phyloP scores from a whole-genome alignment of 1,140 invertebrate genomes.

The Tribolium madens region DNA sequence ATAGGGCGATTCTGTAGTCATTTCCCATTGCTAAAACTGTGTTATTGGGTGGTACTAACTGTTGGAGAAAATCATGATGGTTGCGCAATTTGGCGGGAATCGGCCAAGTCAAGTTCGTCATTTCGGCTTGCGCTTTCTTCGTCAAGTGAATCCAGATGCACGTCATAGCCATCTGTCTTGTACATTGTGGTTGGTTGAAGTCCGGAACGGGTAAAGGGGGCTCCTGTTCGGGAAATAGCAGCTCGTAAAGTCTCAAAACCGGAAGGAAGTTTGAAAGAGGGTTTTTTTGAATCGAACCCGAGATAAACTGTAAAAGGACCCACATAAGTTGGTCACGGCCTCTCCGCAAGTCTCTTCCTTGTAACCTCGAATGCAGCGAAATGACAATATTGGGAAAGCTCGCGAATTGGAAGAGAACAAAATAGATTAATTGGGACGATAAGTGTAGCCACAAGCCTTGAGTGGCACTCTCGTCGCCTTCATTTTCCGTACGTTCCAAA shows the following conservation, averaged over 20 bases:
- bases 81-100: constrained; percentile 86
- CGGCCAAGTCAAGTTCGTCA: constrained; percentile 67
- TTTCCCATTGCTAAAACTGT: constrained; percentile 76
- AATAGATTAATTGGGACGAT: constrained; percentile 95
- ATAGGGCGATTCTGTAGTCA: constrained; percentile 90
- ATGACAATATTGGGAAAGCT: constrained; percentile 93
- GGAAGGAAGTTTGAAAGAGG: constrained; percentile 90
- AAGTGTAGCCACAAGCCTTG: constrained; percentile 94
- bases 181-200: constrained; percentile 85
- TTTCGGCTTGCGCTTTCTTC: constrained; percentile 82
- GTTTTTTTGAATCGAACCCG: constrained; percentile 95
- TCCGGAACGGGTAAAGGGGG: constrained; percentile 90
- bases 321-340: constrained; percentile 97
- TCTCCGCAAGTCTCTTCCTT: constrained; percentile 67
- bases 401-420: constrained; percentile 94
- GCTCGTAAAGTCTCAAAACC: constrained; percentile 91
- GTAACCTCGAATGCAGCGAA: constrained; percentile 78
- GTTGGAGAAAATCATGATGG: constrained; percentile 91
- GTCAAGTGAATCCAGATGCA: constrained; percentile 97
- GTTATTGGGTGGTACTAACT: constrained; percentile 80
- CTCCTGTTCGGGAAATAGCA: constrained; percentile 93
- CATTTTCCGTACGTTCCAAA: constrained; percentile 90
- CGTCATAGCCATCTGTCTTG: constrained; percentile 92
- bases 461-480: constrained; percentile 78
- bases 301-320: constrained; percentile 97